Evolutionary conservation across 1,140 invertebrate species (phyloP), one percentile per base, ranked within the genome.

Genomic region (Lordiphosa stackelbergi): DNA sequence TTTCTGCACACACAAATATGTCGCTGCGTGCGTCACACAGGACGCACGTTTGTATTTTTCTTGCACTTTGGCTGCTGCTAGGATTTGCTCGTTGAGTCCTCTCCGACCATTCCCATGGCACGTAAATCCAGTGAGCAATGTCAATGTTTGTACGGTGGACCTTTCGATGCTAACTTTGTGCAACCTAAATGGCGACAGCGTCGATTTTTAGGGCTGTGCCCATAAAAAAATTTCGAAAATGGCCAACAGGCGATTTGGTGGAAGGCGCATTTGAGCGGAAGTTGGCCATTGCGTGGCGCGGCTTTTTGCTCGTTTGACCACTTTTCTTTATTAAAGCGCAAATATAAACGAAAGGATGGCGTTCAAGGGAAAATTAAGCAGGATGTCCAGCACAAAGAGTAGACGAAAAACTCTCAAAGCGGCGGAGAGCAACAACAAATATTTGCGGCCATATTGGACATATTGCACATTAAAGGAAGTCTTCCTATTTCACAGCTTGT

Each of bases 91-190:
- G 19, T 51, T 31, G 43, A 37, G 66, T 68, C 52, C 68, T 45
- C 36, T 64, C 34, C 68, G 45, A 35, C 73, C 42, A 64, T 53
- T 60, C 54, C 58, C 63, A 52, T 41, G 52, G 73, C 69, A 62
- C 66, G 69, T 57, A 78, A 78, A 78, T 79, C 73, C 73, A 69
- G 63, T 74, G 74, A 81, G 78, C 79, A 81, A 71, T 60, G 71
- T 81, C 75, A 79, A 79, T 79, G 62, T 79, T 79, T 74, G 75
- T 59, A 53, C 57, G 55, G 28, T 61, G 47, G 60, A 35, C 61
- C 60, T 64, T 64, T 66, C 61, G 64, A 40, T 60, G 65, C 65
- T 53, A 48, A 59, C 66, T 60, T 53, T 56, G 46, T 38, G 16
- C 49, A 22, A 43, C 57, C 65, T 62, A 69, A 69, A 69, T 69